A percentile compares a stretch with the other conserved stretches of the same genome.
Evolutionary conservation across 2,797 vertebrate species (phyloP).

Genomic region (Odontamblyopus rebecca): DNA sequence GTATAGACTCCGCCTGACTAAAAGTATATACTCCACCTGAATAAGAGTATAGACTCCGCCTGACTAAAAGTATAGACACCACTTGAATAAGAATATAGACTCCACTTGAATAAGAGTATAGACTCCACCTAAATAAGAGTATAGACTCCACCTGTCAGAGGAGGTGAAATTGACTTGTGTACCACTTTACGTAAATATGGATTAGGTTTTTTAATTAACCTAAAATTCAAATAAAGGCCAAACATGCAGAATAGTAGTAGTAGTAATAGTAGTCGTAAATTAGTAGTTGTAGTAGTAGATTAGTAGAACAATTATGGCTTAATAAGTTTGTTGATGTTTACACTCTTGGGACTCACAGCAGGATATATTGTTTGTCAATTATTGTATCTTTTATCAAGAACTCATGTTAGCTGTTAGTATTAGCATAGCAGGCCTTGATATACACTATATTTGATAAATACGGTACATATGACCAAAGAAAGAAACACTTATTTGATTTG

Average conservation of each 20-base stretch:
- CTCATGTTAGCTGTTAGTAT: slow-evolving; percentile 6
- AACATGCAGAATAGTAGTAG: neutral
- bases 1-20: too few relatives aligned
- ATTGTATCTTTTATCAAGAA: neutral
- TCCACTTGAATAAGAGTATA: neutral
- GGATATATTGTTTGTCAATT: neutral
- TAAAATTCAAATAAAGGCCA: neutral
- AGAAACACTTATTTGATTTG: slow-evolving; percentile 45
- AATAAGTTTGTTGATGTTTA: neutral
- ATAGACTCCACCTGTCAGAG: neutral
- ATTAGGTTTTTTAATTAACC: neutral
- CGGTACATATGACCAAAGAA: slow-evolving; percentile 50
- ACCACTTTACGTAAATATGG: neutral
- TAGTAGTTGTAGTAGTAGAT: too few relatives aligned
- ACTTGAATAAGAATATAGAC: slow-evolving; percentile 43
- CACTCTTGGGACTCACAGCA: neutral
- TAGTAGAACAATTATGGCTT: too few relatives aligned
- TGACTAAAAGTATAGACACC: slow-evolving; percentile 11
- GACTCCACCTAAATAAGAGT: neutral
- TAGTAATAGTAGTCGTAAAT: too few relatives aligned
- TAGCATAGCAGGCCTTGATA: slow-evolving; percentile 53
- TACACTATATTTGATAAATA: slow-evolving; percentile 45
- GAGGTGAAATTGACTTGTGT: too few relatives aligned
- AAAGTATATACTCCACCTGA: too few relatives aligned
- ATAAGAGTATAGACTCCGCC: too few relatives aligned